These are phyloP conservation scores for Dicranocentrus wangi DNA, from an alignment of 2,888 invertebrate species.

Conservation along the genomic window DNA sequence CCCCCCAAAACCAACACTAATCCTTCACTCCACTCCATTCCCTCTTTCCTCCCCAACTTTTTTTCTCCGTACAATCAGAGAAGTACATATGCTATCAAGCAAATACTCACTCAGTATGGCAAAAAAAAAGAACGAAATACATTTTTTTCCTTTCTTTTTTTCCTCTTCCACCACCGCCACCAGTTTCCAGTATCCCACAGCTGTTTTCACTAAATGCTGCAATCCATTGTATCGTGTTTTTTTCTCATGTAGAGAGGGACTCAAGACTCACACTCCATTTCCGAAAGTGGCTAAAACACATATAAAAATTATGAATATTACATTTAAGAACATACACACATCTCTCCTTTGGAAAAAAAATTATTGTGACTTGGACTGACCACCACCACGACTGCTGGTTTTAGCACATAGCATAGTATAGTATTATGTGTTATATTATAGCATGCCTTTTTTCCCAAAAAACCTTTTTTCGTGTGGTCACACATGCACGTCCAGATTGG, in stretches of 20 bases:
- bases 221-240: neutral
- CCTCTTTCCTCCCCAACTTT: conserved; percentile 4
- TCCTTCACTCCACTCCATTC: conserved; percentile 51
- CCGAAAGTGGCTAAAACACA: conserved; percentile 1
- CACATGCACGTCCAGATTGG: neutral
- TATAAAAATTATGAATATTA: conserved; percentile 4
- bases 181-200: neutral
- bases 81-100: neutral
- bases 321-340: neutral
- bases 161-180: neutral
- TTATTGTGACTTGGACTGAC: conserved; percentile 1
- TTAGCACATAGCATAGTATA: too few relatives aligned
- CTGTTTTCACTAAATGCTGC: conserved; percentile 4
- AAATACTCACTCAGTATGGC: neutral
- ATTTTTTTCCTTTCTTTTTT: neutral
- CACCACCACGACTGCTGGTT: neutral
- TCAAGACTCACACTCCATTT: conserved; percentile 5
- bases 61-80: neutral
- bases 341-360: neutral
- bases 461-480: neutral
- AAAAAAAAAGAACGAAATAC: neutral
- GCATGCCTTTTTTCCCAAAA: neutral
- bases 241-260: neutral
- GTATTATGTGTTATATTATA: too few relatives aligned
- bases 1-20: conserved; percentile 47